Conservation (phyloP, 1,140 invertebrate species). For the Odontomachus brunneus region DNA sequence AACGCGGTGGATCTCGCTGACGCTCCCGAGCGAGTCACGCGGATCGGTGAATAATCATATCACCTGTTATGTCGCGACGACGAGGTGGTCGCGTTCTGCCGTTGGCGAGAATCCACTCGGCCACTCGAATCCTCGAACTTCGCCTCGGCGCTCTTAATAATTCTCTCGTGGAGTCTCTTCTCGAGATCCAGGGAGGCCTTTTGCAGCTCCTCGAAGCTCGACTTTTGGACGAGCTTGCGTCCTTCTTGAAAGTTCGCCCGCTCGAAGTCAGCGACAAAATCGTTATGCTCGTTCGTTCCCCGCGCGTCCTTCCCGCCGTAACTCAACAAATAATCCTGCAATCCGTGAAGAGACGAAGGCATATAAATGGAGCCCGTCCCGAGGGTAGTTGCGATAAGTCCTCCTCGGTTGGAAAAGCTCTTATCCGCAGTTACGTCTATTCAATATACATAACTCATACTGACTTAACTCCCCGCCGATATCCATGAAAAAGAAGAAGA, state of each 20-base stretch:
- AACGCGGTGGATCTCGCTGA: too few relatives aligned
- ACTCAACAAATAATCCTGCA: constrained; percentile 48
- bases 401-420: too few relatives aligned
- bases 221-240: constrained; percentile 48
- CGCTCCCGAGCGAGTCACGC: background rate
- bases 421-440: too few relatives aligned
- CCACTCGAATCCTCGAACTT: constrained; percentile 57
- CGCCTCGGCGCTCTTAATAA: constrained; percentile 64
- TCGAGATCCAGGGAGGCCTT: constrained; percentile 80
- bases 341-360: background rate
- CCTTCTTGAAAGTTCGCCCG: constrained; percentile 57
- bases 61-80: constrained; percentile 65
- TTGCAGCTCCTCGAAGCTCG: constrained; percentile 75
- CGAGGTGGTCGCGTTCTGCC: background rate
- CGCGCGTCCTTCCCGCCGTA: constrained; percentile 34
- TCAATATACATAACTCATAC: too few relatives aligned
- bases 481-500: too few relatives aligned
- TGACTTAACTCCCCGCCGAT: too few relatives aligned
- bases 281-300: constrained; percentile 17
- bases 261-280: constrained; percentile 63
- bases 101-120: constrained; percentile 27
- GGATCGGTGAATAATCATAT: background rate
- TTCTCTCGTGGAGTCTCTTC: constrained; percentile 79
- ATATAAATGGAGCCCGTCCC: background rate
- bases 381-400: background rate